A percentile compares a stretch with the other conserved stretches of the same genome.
phyloP scores from a whole-genome alignment of 2,797 vertebrate genomes.

The Periophthalmus magnuspinnatus region DNA sequence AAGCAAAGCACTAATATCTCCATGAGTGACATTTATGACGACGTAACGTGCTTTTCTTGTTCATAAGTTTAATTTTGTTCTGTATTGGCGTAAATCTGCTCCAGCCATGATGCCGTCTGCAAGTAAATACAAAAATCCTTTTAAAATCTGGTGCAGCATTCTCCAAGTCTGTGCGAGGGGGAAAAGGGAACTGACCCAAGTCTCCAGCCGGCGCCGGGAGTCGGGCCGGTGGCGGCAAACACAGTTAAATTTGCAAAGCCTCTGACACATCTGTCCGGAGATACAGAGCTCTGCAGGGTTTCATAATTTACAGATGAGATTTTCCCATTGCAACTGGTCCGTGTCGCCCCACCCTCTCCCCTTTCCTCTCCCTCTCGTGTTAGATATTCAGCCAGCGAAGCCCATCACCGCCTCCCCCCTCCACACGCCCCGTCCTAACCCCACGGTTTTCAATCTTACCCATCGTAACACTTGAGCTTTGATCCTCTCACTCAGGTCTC shows the following conservation, averaged over 20 bases:
- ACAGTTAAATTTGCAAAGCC: conserved; percentile 28
- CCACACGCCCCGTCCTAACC: conserved; percentile 37
- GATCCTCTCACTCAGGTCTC: conserved; percentile 65
- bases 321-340: conserved; percentile 44
- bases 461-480: conserved; percentile 70
- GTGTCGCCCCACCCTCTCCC: conserved; percentile 31
- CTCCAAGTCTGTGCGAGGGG: background rate
- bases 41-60: background rate
- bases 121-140: background rate
- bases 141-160: background rate
- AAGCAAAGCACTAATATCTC: too few relatives aligned
- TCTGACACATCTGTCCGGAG: conserved; percentile 37
- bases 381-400: conserved; percentile 59
- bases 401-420: conserved; percentile 11
- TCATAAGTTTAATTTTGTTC: background rate
- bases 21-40: background rate
- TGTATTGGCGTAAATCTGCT: background rate
- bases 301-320: conserved; percentile 50
- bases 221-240: conserved; percentile 27
- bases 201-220: conserved; percentile 5
- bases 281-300: conserved; percentile 28
- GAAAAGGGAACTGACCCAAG: background rate
- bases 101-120: background rate
- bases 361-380: too few relatives aligned
- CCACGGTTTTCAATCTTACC: conserved; percentile 65